Evolutionary conservation across 2,113 vertebrate genomes (phyloP), one percentile per base, ranked within the genome.

Genomic region (Crocuta crocuta): DNA sequence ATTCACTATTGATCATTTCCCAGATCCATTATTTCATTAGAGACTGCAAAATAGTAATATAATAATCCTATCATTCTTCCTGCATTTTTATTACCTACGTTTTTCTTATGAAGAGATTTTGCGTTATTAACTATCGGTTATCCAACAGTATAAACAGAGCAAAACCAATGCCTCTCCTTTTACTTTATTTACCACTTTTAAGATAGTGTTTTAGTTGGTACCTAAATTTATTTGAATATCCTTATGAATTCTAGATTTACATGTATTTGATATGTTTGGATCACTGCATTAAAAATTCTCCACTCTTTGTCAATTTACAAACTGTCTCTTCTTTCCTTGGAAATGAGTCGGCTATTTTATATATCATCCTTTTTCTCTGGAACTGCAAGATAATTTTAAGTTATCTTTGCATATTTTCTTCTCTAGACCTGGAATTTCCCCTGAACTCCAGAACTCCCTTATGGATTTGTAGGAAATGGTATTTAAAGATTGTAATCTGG

Each of bases 11-110:
- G 61, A 89, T 94, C 83, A 90, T 71, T 26, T 8, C 74, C 53
- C 70, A 39, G 63, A 96, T 81, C 71, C 43, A 39, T 96, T 94
- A 96, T 85, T 88, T 94, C 76, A 66, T 94, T 95, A 92, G 48
- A 91, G 53, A 91, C 39, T 91, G 23, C 33, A 94, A 97, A 96
- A 92, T 66, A 81, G 39, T 66, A 91, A 84, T 95, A 91, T 94
- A 61, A 45, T 83, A 96, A 83, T 73, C 91, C 35, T 81, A 82
- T 84, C 83, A 79, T 92, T 89, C n/a, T 31, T 81, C 63, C 31
- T 81, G 8, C 13, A 70, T 74, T 68, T 81, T 68, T 81, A 71
- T 91, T 93, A 80, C 24, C 4, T 79, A 5, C 66, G 8, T 45
- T 76, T 92, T 53, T 5, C 50, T 21, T 21, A 45, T n/a, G 19